phyloP scores from a whole-genome alignment of 2,113 vertebrate genomes.

The Sardina pilchardus region DNA sequence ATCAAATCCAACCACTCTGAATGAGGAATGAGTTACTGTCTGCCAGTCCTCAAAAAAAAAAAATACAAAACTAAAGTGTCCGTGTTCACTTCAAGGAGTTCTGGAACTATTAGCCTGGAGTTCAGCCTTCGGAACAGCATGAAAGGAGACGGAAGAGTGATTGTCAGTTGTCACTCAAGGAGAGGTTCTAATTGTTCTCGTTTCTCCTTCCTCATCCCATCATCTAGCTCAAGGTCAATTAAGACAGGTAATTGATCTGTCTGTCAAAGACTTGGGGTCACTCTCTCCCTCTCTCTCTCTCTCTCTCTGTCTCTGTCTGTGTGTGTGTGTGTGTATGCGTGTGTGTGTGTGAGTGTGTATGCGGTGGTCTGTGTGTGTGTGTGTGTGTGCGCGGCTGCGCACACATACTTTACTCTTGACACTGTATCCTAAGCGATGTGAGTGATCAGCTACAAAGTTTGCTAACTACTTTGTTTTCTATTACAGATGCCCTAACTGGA shows the following conservation, averaged over 20 bases:
- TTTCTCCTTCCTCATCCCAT: not conserved
- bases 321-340: not conserved
- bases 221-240: conserved; percentile 5
- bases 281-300: not conserved
- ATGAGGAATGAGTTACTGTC: not conserved
- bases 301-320: not conserved
- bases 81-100: not conserved
- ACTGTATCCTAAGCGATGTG: not conserved
- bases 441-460: too few species aligned
- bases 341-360: not conserved
- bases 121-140: not conserved
- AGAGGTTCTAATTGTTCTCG: not conserved
- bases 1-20: too few species aligned
- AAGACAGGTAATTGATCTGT: not conserved
- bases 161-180: not conserved
- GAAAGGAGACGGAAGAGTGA: conserved; percentile 4
- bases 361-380: not conserved
- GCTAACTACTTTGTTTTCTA: too few species aligned
- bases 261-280: conserved; percentile 4
- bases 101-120: not conserved
- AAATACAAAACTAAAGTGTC: not conserved
- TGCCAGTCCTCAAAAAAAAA: not conserved
- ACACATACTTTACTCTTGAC: not conserved
- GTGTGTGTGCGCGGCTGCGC: not conserved
- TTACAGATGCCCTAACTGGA: too few species aligned